Evolutionary conservation across 2,113 vertebrate species (phyloP).

Genomic region (Rhinoderma darwinii): DNA sequence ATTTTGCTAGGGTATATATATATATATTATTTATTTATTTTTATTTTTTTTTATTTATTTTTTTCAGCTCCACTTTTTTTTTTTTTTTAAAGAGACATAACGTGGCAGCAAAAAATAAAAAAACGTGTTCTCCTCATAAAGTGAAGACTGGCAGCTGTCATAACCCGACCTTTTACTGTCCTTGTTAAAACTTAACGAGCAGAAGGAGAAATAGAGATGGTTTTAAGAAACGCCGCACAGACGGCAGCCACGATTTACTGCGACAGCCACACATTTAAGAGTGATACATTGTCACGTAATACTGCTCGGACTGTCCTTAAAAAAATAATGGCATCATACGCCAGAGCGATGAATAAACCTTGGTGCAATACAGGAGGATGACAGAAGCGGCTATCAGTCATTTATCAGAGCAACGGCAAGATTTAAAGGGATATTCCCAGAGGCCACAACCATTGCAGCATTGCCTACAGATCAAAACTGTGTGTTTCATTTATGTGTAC

Average conservation of each 20-base stretch:
- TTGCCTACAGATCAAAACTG: not conserved
- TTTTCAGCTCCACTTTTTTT: no score
- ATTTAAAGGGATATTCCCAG: not conserved
- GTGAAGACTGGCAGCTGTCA: slow-evolving; percentile 17
- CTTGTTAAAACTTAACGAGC: not conserved
- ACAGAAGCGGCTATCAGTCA: not conserved
- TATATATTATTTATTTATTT: no score
- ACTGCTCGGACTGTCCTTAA: not conserved
- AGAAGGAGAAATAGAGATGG: not conserved
- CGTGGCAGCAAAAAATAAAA: no score
- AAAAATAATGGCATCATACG: slow-evolving; percentile 8
- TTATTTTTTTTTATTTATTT: no score
- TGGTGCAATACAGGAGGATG: not conserved
- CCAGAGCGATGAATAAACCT: not conserved
- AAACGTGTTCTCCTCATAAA: no score
- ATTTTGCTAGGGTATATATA: no score
- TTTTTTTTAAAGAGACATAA: no score
- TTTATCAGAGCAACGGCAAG: not conserved
- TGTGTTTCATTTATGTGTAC: not conserved
- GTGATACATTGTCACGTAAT: slow-evolving; percentile 5
- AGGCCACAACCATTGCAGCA: not conserved
- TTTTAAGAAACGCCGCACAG: not conserved
- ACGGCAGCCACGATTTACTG: slow-evolving; percentile 30
- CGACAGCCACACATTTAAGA: not conserved
- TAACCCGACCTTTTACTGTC: not conserved